Percentiles rank a stretch among this genome's conserved stretches.
Evolutionary conservation across 30 jellyfish, hydroid and myxozoan genomes (phyloP).

Genomic region (Cassiopea andromeda): DNA sequence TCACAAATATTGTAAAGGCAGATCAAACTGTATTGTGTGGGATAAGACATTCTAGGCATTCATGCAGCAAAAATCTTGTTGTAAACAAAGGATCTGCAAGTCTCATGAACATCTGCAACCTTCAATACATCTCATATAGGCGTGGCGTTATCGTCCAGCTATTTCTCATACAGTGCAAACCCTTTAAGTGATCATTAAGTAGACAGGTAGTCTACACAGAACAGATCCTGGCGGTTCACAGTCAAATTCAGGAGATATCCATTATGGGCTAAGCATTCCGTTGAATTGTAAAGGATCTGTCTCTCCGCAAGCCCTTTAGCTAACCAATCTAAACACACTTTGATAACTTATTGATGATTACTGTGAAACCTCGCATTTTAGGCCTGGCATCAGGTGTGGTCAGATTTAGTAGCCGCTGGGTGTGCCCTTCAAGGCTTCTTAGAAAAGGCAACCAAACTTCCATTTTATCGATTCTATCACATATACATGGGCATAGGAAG

Average conservation of each 20-base stretch:
- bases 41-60: slow-evolving; percentile 11
- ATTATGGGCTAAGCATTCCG: not conserved
- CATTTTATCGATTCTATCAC: too few species aligned
- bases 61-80: slow-evolving; percentile 31
- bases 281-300: too few species aligned
- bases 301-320: not conserved
- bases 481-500: too few species aligned
- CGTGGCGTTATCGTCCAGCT: not conserved
- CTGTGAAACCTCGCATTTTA: too few species aligned
- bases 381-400: too few species aligned
- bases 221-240: not conserved
- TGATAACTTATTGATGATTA: not conserved
- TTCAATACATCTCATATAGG: not conserved
- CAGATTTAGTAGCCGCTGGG: too few species aligned
- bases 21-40: slow-evolving; percentile 28
- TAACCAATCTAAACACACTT: not conserved
- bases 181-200: not conserved
- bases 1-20: not conserved
- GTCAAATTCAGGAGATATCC: not conserved
- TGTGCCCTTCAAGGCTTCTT: too few species aligned
- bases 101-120: slow-evolving; percentile 25
- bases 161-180: not conserved
- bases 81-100: slow-evolving; percentile 27
- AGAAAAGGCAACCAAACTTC: too few species aligned
- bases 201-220: not conserved